Evolutionary conservation across 1,140 invertebrate genomes (phyloP), one percentile per base, ranked within the genome.

Genomic region (Pogonognathellus flavescens): DNA sequence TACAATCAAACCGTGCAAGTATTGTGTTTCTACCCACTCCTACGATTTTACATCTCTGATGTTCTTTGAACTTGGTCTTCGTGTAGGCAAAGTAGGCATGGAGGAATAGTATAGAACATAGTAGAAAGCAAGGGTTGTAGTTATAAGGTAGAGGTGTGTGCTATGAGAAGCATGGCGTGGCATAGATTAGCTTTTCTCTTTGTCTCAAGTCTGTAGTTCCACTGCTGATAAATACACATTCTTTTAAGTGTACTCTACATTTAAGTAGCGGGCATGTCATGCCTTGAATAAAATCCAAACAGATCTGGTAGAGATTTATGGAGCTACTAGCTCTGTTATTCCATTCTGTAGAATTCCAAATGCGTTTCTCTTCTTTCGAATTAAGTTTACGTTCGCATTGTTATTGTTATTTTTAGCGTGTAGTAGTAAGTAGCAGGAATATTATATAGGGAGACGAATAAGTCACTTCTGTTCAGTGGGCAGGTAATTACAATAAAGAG

Each of bases 401-500:
- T 66, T 66, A 66, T 66, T 66, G 25, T 66, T 66, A 66, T 66
- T 66, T 25, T 31, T 31, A 11, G 62, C 22, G 62, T 66, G 31
- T 41, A 41, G 31, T 41, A 41, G 31, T 6, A 41, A 41, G 31
- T 41, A 41, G 31, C n/a, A n/a, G n/a, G n/a, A n/a, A n/a, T n/a
- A n/a, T n/a, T n/a, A n/a, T n/a, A n/a, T n/a, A 66, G 62, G 62
- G 62, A 66, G 62, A 66, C 20, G 62, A 25, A 66, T 66, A 66
- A 66, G 62, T 66, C 62, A 66, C 22, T 20, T 31, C 14, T 66
- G 62, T 66, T 66, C 14, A 4, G 62, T 66, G 25, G 62, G 20
- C 62, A 66, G 62, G 20, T 66, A 25, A 11, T 25, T 66, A 31
- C 22, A 25, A 60, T 60, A 7, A 20, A 60, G n/a, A 13, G 31